Conservation (phyloP, 2,113 vertebrate genomes). For the Gasterosteus aculeatus region DNA sequence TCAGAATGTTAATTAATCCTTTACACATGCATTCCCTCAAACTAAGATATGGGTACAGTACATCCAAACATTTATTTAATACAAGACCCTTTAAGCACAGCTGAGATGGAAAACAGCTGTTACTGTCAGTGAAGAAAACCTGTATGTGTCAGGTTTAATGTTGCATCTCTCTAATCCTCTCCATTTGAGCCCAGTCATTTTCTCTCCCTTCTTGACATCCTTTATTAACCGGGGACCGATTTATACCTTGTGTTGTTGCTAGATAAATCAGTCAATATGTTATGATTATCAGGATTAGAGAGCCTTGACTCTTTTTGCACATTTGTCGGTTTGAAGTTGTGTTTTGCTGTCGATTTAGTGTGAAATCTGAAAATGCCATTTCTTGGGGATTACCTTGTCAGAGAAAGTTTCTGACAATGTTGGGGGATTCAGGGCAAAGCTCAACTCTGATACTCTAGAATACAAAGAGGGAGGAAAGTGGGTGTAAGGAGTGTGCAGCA, state of each 20-base stretch:
- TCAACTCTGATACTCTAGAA: slow-evolving; percentile 44
- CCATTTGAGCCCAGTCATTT: slow-evolving; percentile 20
- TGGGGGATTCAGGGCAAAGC: slow-evolving; percentile 43
- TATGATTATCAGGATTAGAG: slow-evolving; percentile 44
- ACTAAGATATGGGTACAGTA: not conserved
- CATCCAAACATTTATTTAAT: not conserved
- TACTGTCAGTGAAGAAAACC: not conserved
- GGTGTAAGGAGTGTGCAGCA: not conserved
- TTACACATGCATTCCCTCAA: not conserved
- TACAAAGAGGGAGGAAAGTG: slow-evolving; percentile 14
- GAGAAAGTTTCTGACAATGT: slow-evolving; percentile 53
- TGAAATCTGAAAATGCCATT: slow-evolving; percentile 53
- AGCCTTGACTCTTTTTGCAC: slow-evolving; percentile 33
- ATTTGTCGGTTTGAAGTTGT: slow-evolving; percentile 33
- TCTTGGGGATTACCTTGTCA: slow-evolving; percentile 59
- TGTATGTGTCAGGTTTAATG: not conserved
- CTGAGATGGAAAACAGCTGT: not conserved
- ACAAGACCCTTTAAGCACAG: not conserved
- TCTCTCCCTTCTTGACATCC: slow-evolving; percentile 2
- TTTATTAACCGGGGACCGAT: slow-evolving; percentile 2
- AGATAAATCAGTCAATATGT: slow-evolving; percentile 46
- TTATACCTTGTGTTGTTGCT: slow-evolving; percentile 8
- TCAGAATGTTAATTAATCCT: not conserved
- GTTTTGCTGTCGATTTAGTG: slow-evolving; percentile 42
- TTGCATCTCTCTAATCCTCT: slow-evolving; percentile 12